Conservation (phyloP, 2,797 vertebrate species). For the Miopithecus talapoin region DNA sequence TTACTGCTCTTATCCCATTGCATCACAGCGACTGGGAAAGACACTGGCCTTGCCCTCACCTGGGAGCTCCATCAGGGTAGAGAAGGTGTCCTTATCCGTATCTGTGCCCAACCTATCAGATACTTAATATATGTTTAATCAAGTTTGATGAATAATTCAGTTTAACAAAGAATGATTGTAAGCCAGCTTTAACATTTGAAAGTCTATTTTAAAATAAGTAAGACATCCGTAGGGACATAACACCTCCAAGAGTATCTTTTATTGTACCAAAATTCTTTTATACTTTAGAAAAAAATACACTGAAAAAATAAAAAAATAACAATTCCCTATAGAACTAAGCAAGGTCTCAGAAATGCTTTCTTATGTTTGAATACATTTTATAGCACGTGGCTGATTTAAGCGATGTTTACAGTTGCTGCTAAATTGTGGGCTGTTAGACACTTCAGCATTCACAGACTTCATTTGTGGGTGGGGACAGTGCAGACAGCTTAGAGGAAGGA, state of each 20-base stretch:
- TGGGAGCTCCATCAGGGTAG: not conserved
- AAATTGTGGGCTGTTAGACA: not conserved
- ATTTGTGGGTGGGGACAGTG: not conserved
- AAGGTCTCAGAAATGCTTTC: not conserved
- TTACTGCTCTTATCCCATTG: not conserved
- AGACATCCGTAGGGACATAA: not conserved
- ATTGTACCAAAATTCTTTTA: not conserved
- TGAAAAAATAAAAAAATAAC: not conserved
- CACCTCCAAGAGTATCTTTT: not conserved
- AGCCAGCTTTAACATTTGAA: not conserved
- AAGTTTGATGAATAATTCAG: not conserved
- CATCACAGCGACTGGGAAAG: not conserved
- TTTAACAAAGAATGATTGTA: not conserved
- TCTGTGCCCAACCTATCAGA: not conserved
- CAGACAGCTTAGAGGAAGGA: not conserved
- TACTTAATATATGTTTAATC: not conserved
- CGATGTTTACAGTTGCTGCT: not conserved
- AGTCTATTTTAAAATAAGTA: constrained; percentile 20
- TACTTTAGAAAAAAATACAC: constrained; percentile 18
- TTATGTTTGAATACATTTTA: constrained; percentile 31
- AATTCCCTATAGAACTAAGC: not conserved
- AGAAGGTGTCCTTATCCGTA: not conserved
- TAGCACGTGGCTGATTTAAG: not conserved
- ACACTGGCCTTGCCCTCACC: not conserved
- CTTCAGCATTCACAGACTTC: not conserved